Percentiles rank a stretch among this genome's conserved stretches.
These are phyloP conservation scores for Asarcornis scutulata DNA, from an alignment of 2,113 vertebrate genomes.

Conservation along the genomic window DNA sequence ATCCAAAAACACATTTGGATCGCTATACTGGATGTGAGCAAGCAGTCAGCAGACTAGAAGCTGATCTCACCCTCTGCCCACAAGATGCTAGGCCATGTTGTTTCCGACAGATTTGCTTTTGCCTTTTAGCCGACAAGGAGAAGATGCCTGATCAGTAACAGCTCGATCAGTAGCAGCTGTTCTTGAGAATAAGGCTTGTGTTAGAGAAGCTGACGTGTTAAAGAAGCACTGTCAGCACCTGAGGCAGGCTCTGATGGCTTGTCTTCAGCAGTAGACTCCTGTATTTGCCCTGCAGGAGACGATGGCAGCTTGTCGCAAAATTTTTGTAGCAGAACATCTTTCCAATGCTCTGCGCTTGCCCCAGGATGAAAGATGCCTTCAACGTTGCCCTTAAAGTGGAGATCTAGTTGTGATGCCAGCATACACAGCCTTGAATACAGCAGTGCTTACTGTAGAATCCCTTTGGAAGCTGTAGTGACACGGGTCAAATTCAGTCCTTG, in stretches of 20 bases:
- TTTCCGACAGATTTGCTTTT: conserved; percentile 44
- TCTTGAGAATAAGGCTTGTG: conserved; percentile 63
- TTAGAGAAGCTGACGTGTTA: conserved; percentile 58
- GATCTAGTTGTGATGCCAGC: not conserved
- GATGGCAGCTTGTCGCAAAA: conserved; percentile 58
- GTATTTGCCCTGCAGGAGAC: conserved; percentile 20
- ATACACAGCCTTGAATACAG: not conserved
- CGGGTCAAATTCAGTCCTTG: not conserved
- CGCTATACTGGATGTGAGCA: not conserved
- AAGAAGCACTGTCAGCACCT: conserved; percentile 68
- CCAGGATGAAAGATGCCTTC: conserved; percentile 49
- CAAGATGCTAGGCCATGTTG: not conserved
- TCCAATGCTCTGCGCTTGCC: conserved; percentile 19
- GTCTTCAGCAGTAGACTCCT: conserved; percentile 58
- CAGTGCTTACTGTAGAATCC: not conserved
- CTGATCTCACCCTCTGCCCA: not conserved
- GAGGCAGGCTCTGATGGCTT: conserved; percentile 60
- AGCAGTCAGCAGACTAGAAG: not conserved
- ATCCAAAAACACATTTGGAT: not conserved
- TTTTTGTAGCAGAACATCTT: conserved; percentile 59
- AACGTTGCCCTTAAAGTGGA: not conserved
- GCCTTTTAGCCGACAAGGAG: conserved; percentile 51
- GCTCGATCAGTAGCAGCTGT: conserved; percentile 63
- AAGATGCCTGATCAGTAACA: conserved; percentile 8
- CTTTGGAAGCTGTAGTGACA: not conserved